These are phyloP conservation scores for Ectemnius continuus DNA, from an alignment of 2,888 invertebrate genomes.

Conservation along the genomic window DNA sequence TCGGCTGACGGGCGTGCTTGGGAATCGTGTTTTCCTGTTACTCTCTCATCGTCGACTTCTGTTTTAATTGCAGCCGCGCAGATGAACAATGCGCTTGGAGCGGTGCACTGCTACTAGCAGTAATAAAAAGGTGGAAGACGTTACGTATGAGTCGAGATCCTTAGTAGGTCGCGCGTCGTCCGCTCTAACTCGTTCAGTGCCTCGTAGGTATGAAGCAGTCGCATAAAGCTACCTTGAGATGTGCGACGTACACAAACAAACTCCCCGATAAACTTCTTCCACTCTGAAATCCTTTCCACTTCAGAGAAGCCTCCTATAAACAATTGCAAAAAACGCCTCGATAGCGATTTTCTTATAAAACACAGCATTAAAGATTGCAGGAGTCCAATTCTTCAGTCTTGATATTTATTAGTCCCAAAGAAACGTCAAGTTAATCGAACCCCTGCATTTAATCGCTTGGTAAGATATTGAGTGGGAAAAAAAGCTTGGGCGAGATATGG, in stretches of 20 bases:
- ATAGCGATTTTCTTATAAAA: too few relatives aligned
- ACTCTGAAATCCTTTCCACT: background rate
- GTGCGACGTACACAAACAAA: constrained; percentile 18
- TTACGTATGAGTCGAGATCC: constrained; percentile 45
- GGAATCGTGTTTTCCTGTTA: background rate
- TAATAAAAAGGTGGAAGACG: constrained; percentile 36
- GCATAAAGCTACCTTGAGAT: constrained; percentile 39
- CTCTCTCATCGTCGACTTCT: background rate
- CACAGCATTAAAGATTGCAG: too few relatives aligned
- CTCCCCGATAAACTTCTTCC: background rate
- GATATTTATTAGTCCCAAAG: too few relatives aligned
- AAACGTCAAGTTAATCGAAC: too few relatives aligned
- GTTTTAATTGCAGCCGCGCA: constrained; percentile 7
- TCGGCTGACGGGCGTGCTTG: background rate
- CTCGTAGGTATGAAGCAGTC: constrained; percentile 35
- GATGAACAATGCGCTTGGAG: too few relatives aligned
- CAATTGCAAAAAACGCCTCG: background rate
- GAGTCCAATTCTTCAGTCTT: too few relatives aligned
- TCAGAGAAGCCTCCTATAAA: background rate
- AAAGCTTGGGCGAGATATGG: too few relatives aligned
- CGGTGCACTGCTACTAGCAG: constrained; percentile 2
- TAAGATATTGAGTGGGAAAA: too few relatives aligned
- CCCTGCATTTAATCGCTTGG: too few relatives aligned
- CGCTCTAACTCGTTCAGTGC: constrained; percentile 57
- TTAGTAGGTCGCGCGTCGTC: constrained; percentile 67